Conservation (phyloP, 2,797 vertebrate species). For the Cygnus olor region DNA sequence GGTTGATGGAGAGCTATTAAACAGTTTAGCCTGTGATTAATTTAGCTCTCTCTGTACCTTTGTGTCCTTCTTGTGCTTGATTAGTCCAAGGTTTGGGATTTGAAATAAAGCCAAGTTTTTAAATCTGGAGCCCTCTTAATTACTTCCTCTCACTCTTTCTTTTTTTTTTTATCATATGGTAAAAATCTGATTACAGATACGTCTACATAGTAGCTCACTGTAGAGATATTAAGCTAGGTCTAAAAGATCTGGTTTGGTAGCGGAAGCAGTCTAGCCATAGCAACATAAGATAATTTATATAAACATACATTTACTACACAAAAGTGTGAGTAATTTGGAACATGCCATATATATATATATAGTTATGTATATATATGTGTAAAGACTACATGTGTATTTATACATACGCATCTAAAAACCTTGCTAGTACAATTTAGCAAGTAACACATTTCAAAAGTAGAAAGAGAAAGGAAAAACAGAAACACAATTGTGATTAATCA, state of each 20-base stretch:
- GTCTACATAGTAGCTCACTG: background rate
- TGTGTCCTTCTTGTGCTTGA: conserved; percentile 17
- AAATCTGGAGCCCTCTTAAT: conserved; percentile 65
- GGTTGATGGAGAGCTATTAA: background rate
- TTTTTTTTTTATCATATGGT: conserved; percentile 14
- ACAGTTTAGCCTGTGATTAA: conserved; percentile 11
- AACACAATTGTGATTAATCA: conserved; percentile 72
- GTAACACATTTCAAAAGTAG: conserved; percentile 58
- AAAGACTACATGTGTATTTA: background rate
- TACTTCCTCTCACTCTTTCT: conserved; percentile 41
- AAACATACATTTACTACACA: background rate
- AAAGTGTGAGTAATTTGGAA: conserved; percentile 6
- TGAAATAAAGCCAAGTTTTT: conserved; percentile 55
- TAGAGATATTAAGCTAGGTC: background rate
- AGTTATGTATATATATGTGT: background rate
- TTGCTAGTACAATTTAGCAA: conserved; percentile 38
- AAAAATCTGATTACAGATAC: conserved; percentile 60
- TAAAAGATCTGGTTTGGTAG: background rate
- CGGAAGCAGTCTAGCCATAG: background rate
- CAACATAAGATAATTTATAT: background rate
- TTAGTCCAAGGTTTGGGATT: conserved; percentile 23
- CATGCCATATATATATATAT: background rate
- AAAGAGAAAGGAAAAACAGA: conserved; percentile 27
- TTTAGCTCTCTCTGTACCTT: background rate
- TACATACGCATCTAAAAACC: conserved; percentile 17